Evolutionary conservation across 1,140 invertebrate genomes (phyloP).

Genomic region (Hycleus phaleratus): DNA sequence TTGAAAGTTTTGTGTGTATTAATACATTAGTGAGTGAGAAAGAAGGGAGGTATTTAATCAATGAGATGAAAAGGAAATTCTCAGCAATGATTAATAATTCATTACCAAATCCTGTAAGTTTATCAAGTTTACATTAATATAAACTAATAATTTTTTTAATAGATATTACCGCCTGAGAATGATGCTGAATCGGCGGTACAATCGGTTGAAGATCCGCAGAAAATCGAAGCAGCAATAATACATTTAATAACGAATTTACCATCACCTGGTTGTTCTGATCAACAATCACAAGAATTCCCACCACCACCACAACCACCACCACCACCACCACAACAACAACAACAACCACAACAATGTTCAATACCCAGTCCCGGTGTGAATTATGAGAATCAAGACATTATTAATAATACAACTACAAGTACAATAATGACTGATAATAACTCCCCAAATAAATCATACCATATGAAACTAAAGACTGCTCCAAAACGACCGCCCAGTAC

Average conservation of each 20-base stretch:
- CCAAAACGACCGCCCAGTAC: constrained; percentile 25
- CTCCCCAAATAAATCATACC: constrained; percentile 13
- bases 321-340: background rate
- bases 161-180: background rate
- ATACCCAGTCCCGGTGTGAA: constrained; percentile 17
- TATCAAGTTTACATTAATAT: background rate
- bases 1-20: constrained; percentile 75
- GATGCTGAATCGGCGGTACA: constrained; percentile 7
- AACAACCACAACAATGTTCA: constrained; percentile 18
- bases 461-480: constrained; percentile 19
- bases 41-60: constrained; percentile 58
- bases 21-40: constrained; percentile 69
- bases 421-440: constrained; percentile 12
- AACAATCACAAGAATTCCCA: too few species aligned
- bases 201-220: constrained; percentile 54
- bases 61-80: constrained; percentile 65
- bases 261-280: constrained; percentile 18
- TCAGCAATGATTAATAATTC: constrained; percentile 49
- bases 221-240: constrained; percentile 57
- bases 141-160: background rate
- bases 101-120: constrained; percentile 4
- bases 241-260: constrained; percentile 60
- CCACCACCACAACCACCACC: constrained; percentile 17
- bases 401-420: background rate
- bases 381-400: constrained; percentile 30